Percentiles rank a stretch among this genome's conserved stretches.
Conservation (phyloP, 2,113 vertebrate species). For the Solea solea region DNA sequence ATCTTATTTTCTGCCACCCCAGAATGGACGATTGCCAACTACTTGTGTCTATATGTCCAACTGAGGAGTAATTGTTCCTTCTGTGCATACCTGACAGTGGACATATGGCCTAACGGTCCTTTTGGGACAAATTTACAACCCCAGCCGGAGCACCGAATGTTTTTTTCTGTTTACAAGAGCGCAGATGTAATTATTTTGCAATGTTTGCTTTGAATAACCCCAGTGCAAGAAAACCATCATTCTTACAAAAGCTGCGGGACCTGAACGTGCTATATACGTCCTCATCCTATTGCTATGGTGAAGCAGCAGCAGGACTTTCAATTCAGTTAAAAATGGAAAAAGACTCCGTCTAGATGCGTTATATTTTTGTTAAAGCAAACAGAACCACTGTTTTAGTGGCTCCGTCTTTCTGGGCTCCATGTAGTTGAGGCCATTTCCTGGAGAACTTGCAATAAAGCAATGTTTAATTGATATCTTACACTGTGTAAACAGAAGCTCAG, state of each 20-base stretch:
- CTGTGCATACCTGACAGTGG: constrained; percentile 73
- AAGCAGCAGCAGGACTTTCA: constrained; percentile 39
- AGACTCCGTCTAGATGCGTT: constrained; percentile 36
- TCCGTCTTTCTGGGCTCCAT: constrained; percentile 32
- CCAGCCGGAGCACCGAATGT: constrained; percentile 62
- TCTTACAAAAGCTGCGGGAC: constrained; percentile 25
- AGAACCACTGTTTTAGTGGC: constrained; percentile 24
- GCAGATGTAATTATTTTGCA: constrained; percentile 72
- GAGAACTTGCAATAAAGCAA: constrained; percentile 35
- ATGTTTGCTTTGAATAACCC: constrained; percentile 60
- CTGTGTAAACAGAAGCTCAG: too few species aligned
- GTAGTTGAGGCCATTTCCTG: constrained; percentile 5
- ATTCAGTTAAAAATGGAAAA: constrained; percentile 52
- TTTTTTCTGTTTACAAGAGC: constrained; percentile 61
- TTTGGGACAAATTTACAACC: constrained; percentile 65
- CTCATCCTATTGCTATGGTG: constrained; percentile 48
- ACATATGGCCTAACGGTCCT: constrained; percentile 70
- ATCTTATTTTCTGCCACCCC: constrained; percentile 78
- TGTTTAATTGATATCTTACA: too few species aligned
- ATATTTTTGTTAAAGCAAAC: constrained; percentile 50
- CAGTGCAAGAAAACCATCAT: constrained; percentile 52
- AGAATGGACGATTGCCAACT: constrained; percentile 73
- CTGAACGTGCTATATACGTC: constrained; percentile 58
- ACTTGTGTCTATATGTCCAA: constrained; percentile 74
- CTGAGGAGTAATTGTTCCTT: constrained; percentile 75